Evolutionary conservation across 2,113 vertebrate species (phyloP).

Genomic region (Tyto alba): DNA sequence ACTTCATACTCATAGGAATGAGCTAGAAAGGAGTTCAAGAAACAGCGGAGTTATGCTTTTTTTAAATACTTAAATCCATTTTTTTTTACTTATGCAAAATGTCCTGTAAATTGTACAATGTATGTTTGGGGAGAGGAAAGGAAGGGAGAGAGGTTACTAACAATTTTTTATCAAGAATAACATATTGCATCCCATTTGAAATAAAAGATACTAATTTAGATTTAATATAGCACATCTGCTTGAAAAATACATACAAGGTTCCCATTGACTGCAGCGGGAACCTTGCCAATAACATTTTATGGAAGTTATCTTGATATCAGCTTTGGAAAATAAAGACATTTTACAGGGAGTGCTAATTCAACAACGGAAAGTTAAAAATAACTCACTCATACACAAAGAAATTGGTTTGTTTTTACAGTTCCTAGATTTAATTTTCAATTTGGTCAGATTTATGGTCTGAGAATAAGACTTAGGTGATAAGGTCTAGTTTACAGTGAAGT

Average conservation of each 20-base stretch:
- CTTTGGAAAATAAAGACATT: neutral
- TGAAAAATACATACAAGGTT: conserved; percentile 46
- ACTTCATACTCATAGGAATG: neutral
- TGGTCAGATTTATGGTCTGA: neutral
- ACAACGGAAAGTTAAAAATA: neutral
- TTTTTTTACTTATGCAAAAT: neutral
- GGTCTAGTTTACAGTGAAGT: neutral
- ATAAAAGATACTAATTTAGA: conserved; percentile 21
- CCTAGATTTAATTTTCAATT: neutral
- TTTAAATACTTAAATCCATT: neutral
- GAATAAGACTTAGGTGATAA: neutral
- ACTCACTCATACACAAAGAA: neutral
- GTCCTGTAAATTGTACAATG: neutral
- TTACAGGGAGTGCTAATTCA: neutral
- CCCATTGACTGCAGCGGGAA: conserved; percentile 16
- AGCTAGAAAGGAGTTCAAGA: neutral
- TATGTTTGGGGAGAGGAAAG: neutral
- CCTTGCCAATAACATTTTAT: conserved; percentile 44
- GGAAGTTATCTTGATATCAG: conserved; percentile 19
- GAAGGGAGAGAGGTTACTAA: neutral
- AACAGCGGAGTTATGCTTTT: neutral
- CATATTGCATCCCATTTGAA: neutral
- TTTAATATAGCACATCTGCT: conserved; percentile 43
- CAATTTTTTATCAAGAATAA: neutral
- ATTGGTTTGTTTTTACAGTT: neutral